These are phyloP conservation scores for Dermochelys coriacea DNA, from an alignment of 2,797 vertebrate species.

Conservation along the genomic window DNA sequence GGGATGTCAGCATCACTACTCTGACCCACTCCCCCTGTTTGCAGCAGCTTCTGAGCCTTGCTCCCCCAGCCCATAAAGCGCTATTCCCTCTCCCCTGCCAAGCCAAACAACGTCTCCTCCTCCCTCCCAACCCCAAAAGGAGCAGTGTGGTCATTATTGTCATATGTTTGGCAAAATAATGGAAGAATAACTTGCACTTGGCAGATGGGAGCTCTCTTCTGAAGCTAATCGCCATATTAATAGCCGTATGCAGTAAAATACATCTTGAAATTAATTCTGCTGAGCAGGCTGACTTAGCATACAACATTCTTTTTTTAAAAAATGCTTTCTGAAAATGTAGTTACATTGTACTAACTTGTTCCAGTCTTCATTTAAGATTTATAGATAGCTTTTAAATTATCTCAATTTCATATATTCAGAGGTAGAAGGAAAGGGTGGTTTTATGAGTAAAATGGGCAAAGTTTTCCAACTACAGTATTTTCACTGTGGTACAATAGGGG, in stretches of 20 bases:
- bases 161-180: not conserved
- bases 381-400: not conserved
- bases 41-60: not conserved
- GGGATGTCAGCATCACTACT: not conserved
- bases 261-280: conserved; percentile 32
- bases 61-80: not conserved
- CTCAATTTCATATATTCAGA: not conserved
- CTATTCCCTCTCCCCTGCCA: not conserved
- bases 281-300: conserved; percentile 8
- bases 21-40: no score
- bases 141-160: not conserved
- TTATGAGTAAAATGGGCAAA: not conserved
- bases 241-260: conserved; percentile 28
- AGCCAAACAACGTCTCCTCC: not conserved
- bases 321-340: not conserved
- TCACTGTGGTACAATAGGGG: not conserved
- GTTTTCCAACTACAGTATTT: not conserved
- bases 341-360: conserved; percentile 12
- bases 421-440: not conserved
- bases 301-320: not conserved
- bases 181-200: not conserved
- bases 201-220: not conserved
- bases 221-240: conserved; percentile 46
- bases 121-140: not conserved
- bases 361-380: not conserved